phyloP scores from a whole-genome alignment of 2,113 vertebrate genomes.

The Capricornis sumatraensis region DNA sequence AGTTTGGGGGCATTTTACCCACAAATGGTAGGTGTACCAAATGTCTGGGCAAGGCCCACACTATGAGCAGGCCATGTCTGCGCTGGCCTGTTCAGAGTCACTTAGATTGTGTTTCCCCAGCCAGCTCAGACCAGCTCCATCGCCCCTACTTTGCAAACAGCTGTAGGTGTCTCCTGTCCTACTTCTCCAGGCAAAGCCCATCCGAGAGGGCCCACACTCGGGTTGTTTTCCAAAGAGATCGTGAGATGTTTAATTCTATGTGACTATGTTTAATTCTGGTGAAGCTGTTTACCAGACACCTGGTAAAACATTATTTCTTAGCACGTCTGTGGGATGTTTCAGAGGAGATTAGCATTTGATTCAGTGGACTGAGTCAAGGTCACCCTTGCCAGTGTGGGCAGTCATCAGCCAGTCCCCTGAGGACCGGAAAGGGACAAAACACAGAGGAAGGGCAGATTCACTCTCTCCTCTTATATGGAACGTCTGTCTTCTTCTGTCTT shows the following conservation, averaged over 20 bases:
- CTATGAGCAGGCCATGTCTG: accelerated
- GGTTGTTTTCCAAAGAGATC: neutral
- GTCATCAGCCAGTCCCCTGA: neutral
- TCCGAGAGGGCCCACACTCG: accelerated
- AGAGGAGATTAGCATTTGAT: neutral
- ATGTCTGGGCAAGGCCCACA: neutral
- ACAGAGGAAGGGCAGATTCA: neutral
- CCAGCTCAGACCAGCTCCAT: accelerated
- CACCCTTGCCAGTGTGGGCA: accelerated
- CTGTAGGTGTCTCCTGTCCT: neutral
- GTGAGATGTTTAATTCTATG: neutral
- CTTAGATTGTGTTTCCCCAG: neutral
- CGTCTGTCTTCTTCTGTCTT: neutral
- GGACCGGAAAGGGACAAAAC: neutral
- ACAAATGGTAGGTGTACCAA: neutral
- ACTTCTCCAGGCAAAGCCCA: neutral
- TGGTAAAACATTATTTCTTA: neutral
- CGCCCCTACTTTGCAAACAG: too few relatives aligned
- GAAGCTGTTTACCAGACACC: neutral
- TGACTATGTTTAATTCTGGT: neutral
- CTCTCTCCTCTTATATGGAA: neutral
- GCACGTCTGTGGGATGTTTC: neutral
- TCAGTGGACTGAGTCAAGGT: neutral
- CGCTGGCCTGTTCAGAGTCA: neutral
- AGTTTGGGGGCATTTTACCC: neutral